Conservation (phyloP, 2,888 invertebrate species). For the Epistrophe grossulariae region DNA sequence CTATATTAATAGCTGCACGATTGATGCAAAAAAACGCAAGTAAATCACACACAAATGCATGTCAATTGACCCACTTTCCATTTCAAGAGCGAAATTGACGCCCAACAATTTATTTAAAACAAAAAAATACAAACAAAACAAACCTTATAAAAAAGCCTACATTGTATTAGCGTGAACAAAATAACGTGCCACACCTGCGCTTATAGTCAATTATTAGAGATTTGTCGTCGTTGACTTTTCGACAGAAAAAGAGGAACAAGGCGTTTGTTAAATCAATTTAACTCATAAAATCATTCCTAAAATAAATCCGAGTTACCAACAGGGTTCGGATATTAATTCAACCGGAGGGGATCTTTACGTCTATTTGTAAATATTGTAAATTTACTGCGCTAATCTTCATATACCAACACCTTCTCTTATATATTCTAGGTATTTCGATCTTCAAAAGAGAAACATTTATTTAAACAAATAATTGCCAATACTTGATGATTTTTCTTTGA, state of each 20-base stretch:
- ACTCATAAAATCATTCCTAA: constrained; percentile 27
- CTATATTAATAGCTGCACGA: constrained; percentile 11
- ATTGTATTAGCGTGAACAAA: constrained; percentile 20
- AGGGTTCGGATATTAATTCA: not conserved
- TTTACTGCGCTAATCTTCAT: not conserved
- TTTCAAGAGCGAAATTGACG: constrained; percentile 68
- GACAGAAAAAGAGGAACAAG: constrained; percentile 29
- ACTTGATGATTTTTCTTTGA: too few species aligned
- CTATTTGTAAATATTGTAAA: not conserved
- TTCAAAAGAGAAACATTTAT: too few species aligned
- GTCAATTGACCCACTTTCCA: constrained; percentile 71
- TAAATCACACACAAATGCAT: constrained; percentile 44
- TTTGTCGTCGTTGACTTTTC: constrained; percentile 5
- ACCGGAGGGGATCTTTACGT: not conserved
- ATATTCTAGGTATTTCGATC: not conserved
- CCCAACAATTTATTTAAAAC: constrained; percentile 38
- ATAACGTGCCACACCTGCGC: constrained; percentile 59
- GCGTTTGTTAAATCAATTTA: constrained; percentile 51
- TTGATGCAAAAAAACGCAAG: constrained; percentile 41
- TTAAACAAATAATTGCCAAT: too few species aligned
- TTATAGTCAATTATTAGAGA: constrained; percentile 44
- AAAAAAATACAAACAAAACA: not conserved
- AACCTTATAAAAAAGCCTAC: constrained; percentile 45
- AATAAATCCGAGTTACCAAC: constrained; percentile 23
- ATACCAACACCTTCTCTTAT: too few species aligned